Conservation (phyloP, 2,888 invertebrate genomes). For the Hirtodrosophila duncani region DNA sequence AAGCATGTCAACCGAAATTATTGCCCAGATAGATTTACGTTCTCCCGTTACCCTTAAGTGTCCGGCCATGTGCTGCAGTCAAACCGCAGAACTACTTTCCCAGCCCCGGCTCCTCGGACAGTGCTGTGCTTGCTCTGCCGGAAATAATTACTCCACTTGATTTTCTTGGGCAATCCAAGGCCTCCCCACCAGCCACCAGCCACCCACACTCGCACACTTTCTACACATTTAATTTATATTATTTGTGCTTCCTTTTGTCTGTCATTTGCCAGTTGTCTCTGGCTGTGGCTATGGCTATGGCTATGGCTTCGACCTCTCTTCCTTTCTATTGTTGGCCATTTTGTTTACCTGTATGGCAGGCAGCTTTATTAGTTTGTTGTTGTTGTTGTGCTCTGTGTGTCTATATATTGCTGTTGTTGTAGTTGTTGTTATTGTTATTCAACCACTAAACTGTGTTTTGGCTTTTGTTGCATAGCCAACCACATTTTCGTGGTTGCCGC, state of each 20-base stretch:
- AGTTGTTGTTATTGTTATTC: conserved; percentile 63
- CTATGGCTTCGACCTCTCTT: conserved; percentile 8
- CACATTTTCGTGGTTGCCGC: conserved; percentile 68
- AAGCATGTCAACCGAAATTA: conserved; percentile 76
- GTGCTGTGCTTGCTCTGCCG: conserved; percentile 48
- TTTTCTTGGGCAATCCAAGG: conserved; percentile 34
- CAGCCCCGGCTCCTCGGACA: not conserved
- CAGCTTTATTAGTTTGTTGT: conserved; percentile 57
- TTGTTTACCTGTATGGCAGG: conserved; percentile 52
- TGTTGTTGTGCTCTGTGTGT: conserved; percentile 4
- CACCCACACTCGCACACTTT: conserved; percentile 8
- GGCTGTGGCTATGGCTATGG: conserved; percentile 12
- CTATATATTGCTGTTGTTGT: conserved; percentile 26
- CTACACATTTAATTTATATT: conserved; percentile 69
- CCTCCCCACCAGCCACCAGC: not conserved
- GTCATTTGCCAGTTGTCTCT: conserved; percentile 32
- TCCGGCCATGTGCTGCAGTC: conserved; percentile 72
- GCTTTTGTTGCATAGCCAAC: conserved; percentile 70
- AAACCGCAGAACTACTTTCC: conserved; percentile 56
- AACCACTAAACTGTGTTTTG: conserved; percentile 77
- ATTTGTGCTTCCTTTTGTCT: conserved; percentile 67
- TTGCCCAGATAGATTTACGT: conserved; percentile 67
- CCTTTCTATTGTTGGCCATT: conserved; percentile 33
- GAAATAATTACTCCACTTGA: conserved; percentile 70
- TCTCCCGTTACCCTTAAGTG: conserved; percentile 47